phyloP scores from a whole-genome alignment of 2,888 invertebrate genomes.

The Synanthedon andrenaeformis region DNA sequence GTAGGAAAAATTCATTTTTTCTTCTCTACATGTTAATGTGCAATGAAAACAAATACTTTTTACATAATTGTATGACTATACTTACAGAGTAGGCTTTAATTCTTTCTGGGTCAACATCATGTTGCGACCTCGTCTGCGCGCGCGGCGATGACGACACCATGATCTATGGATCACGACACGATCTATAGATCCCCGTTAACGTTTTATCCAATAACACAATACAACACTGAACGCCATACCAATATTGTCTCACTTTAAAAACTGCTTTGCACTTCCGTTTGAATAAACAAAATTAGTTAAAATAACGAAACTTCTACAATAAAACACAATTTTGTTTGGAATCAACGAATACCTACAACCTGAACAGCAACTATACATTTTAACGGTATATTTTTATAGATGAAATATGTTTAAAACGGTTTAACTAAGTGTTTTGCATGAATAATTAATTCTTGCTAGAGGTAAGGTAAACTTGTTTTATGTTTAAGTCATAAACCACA shows the following conservation, averaged over 20 bases:
- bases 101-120: slow-evolving; percentile 63
- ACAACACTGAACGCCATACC: slow-evolving; percentile 11
- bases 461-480: slow-evolving; percentile 1
- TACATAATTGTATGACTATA: slow-evolving; percentile 16
- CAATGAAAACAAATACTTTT: no score
- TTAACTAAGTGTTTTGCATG: slow-evolving; percentile 1
- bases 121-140: slow-evolving; percentile 55
- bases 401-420: not conserved
- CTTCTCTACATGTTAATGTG: no score
- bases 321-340: not conserved
- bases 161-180: slow-evolving; percentile 60
- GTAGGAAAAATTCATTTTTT: no score
- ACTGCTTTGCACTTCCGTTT: not conserved
- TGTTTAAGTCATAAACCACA: not conserved
- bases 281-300: not conserved
- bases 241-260: slow-evolving; percentile 1
- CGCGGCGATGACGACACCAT: slow-evolving; percentile 69
- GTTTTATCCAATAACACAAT: slow-evolving; percentile 16
- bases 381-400: not conserved
- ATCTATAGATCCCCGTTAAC: slow-evolving; percentile 35
- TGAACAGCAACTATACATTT: not conserved
- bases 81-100: slow-evolving; percentile 64
- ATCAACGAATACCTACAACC: not conserved
- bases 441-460: slow-evolving; percentile 5
- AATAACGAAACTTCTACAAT: not conserved